A percentile compares a stretch with the other conserved stretches of the same genome.
These are phyloP conservation scores for Hypena proboscidalis DNA, from an alignment of 2,888 invertebrate genomes.

Conservation along the genomic window DNA sequence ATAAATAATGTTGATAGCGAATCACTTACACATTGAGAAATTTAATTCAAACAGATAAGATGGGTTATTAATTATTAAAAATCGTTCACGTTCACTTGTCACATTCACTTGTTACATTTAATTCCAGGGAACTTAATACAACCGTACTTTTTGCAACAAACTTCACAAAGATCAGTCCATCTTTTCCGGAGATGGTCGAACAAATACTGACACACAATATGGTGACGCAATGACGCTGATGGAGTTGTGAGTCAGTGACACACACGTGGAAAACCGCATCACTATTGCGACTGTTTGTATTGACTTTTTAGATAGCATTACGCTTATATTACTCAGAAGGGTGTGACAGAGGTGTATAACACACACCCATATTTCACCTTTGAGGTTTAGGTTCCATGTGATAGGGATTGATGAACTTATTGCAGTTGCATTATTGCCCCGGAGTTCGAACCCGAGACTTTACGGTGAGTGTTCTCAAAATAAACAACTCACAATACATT, in stretches of 20 bases:
- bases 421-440: too few species aligned
- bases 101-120: background rate
- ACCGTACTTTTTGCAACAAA: background rate
- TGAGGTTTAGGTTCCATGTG: too few species aligned
- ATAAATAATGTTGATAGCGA: too few species aligned
- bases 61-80: background rate
- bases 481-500: too few species aligned
- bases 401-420: too few species aligned
- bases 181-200: slow-evolving; percentile 1
- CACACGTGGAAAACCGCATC: slow-evolving; percentile 22
- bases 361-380: too few species aligned
- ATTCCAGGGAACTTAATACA: background rate
- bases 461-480: too few species aligned
- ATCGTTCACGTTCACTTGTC: background rate
- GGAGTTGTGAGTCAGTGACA: slow-evolving; percentile 31
- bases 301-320: slow-evolving; percentile 1
- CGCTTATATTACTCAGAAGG: too few species aligned
- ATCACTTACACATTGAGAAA: too few species aligned
- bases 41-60: too few species aligned
- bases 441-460: too few species aligned
- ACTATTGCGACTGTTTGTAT: slow-evolving; percentile 10
- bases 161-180: slow-evolving; percentile 1
- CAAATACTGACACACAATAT: slow-evolving; percentile 10
- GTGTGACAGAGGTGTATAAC: too few species aligned
- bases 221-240: background rate